Base-by-base conservation (phyloP, 2,888 invertebrate genomes). In the Lasius fuliginosus region DNA sequence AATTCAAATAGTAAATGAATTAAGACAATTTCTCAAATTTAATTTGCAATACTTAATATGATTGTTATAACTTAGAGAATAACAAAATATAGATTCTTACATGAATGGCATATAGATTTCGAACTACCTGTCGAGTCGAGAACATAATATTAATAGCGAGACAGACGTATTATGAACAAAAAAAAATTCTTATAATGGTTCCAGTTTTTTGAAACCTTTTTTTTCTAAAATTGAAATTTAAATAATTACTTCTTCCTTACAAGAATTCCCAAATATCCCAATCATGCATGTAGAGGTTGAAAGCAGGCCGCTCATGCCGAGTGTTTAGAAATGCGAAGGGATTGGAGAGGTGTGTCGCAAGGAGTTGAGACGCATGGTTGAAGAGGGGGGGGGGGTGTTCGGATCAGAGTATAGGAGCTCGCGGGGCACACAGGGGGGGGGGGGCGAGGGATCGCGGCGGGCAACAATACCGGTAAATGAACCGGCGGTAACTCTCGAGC, bases 381-480 rank as follows among this genome's bases (percentile, higher is more conserved):
- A 65, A 81, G 84, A 30, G n/a, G 56, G 42, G 42, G 46, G n/a
- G 56, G 42, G 42, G 46, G 12, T 33, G 30, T 30, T 60, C 11
- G 58, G 46, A 81, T 60, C 53, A 12, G 76, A 82, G 81, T 85
- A 82, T 69, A 60, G 85, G 86, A 85, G 85, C 84, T 69, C 76
- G 86, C 83, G 56, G 82, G 67, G 33, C 33, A 33, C 33, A 27
- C 49, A 46, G 75, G 68, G 64, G 23, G 23, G 75, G 68, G 64
- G 23, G 23, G 23, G 46, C 23, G 69, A 40, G 83, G 83, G 83
- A 53, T 82, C 75, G 85, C 82, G 87, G 88, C 87, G 89, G 89
- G 89, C 92, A 92, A 94, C 94, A 94, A 94, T 94, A 92, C 93
- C 89, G 90, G 93, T 92, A 94, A 94, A 93, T 93, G 93, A 94